Conservation (phyloP, 1,140 invertebrate genomes). For the Cepaea nemoralis region DNA sequence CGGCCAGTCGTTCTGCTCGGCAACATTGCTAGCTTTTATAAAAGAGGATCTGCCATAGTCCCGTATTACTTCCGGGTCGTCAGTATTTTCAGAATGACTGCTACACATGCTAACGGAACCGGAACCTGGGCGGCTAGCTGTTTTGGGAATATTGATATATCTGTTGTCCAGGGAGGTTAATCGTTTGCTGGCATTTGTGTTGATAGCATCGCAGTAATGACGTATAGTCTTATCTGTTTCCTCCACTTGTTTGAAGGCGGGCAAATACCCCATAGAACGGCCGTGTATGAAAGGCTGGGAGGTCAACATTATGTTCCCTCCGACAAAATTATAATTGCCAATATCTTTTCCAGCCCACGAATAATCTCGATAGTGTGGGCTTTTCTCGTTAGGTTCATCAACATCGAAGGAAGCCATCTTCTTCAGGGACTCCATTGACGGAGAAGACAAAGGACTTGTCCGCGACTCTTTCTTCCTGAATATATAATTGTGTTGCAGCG, state of each 20-base stretch:
- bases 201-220: slow-evolving; percentile 1
- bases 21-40: no score
- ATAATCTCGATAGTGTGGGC: background rate
- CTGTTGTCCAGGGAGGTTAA: background rate
- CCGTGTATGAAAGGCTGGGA: background rate
- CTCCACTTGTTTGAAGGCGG: background rate
- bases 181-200: background rate
- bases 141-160: background rate
- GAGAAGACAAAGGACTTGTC: background rate
- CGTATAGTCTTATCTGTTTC: background rate
- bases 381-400: background rate
- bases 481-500: background rate
- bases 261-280: background rate
- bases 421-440: background rate
- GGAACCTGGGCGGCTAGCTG: background rate
- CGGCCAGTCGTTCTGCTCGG: no score
- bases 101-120: no score
- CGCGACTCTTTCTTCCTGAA: background rate
- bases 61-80: no score
- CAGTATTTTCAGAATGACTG: no score
- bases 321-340: background rate
- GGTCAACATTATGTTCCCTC: background rate
- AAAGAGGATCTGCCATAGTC: no score
- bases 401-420: background rate
- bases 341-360: background rate